Percentiles rank a stretch among this genome's conserved stretches.
These are phyloP conservation scores for Loripinus fragilis DNA, from an alignment of 2,888 invertebrate species.

Conservation along the genomic window DNA sequence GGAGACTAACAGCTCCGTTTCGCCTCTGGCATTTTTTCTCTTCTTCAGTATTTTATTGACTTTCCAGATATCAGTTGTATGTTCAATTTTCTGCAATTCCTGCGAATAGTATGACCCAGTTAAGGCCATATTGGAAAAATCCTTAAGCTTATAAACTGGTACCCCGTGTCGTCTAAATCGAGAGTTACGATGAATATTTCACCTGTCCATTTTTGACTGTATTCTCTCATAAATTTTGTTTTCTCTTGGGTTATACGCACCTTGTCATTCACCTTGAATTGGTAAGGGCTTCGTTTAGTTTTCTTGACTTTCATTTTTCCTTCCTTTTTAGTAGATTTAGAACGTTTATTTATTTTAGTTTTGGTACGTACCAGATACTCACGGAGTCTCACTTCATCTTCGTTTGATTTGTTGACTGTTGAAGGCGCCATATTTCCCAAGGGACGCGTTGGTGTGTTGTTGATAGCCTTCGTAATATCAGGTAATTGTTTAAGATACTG, in stretches of 20 bases:
- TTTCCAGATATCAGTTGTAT: not conserved
- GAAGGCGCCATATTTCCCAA: slow-evolving; percentile 24
- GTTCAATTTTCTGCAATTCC: not conserved
- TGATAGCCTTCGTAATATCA: slow-evolving; percentile 21
- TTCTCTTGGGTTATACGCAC: slow-evolving; percentile 37
- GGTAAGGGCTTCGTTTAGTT: slow-evolving; percentile 16
- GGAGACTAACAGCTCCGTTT: not conserved
- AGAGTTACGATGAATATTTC: slow-evolving; percentile 30
- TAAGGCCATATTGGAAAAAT: slow-evolving; percentile 21
- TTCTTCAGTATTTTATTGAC: slow-evolving; percentile 7
- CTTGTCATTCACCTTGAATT: slow-evolving; percentile 28
- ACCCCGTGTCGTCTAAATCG: slow-evolving; percentile 24
- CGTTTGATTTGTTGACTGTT: slow-evolving; percentile 29
- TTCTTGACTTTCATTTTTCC: slow-evolving; percentile 2
- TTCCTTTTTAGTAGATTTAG: not conserved
- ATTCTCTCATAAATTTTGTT: slow-evolving; percentile 28
- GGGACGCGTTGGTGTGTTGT: slow-evolving; percentile 28
- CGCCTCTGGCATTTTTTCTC: not conserved
- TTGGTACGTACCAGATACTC: slow-evolving; percentile 29
- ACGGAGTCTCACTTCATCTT: slow-evolving; percentile 22
- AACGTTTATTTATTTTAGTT: slow-evolving; percentile 16
- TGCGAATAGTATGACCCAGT: not conserved
- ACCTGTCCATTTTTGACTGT: slow-evolving; percentile 34
- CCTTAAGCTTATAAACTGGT: slow-evolving; percentile 31
- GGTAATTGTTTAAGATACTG: slow-evolving; percentile 18